Percentiles rank a stretch among this genome's conserved stretches.
phyloP scores from a whole-genome alignment of 2,113 vertebrate species.

The Pygoscelis adeliae region DNA sequence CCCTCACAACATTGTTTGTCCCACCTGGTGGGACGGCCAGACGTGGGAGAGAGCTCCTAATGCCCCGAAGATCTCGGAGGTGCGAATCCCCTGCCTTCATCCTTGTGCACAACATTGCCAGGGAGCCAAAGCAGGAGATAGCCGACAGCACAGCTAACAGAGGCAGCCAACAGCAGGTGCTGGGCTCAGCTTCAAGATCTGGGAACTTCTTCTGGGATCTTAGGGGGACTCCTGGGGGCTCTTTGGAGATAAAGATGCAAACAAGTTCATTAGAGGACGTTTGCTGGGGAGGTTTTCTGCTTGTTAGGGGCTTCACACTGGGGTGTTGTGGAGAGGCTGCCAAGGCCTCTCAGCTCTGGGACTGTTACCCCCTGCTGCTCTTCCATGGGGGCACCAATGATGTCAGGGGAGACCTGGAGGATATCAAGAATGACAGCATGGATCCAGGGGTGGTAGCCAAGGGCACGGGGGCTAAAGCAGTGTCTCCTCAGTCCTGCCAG shows the following conservation, averaged over 20 bases:
- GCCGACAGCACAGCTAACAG: neutral
- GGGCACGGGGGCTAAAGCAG: fast-evolving
- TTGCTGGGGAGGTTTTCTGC: neutral
- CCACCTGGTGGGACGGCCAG: neutral
- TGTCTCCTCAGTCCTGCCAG: neutral
- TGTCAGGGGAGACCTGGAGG: neutral
- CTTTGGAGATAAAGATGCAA: neutral
- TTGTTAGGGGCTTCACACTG: neutral
- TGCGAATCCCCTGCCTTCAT: neutral
- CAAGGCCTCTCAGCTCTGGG: neutral
- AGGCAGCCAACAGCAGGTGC: neutral
- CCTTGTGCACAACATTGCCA: neutral
- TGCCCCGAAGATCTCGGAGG: neutral
- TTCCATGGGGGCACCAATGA: neutral
- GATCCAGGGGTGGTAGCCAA: neutral
- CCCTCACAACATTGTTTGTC: neutral
- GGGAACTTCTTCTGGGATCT: neutral
- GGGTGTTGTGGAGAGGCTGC: neutral
- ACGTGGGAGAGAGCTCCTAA: neutral
- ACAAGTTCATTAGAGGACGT: neutral
- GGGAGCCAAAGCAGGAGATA: neutral
- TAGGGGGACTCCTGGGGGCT: neutral
- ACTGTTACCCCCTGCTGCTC: neutral
- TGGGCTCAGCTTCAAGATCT: neutral
- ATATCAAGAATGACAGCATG: neutral